Evolutionary conservation across 64 coral and sea anemone genomes (phyloP), one percentile per base, ranked within the genome.

Genomic region (Catalaphyllia jardinei): DNA sequence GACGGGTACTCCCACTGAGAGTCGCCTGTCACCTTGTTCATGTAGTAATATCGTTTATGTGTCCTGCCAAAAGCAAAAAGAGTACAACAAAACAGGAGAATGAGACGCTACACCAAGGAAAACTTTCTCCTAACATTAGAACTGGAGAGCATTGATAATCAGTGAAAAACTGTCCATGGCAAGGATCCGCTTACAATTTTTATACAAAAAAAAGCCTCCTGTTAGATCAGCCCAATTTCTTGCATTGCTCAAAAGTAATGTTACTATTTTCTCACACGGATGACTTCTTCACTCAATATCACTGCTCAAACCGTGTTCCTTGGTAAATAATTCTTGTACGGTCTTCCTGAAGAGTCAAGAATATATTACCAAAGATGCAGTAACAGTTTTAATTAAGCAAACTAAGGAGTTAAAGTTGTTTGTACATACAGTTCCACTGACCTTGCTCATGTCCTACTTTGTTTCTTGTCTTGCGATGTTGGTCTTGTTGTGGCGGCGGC

Each of bases 21-120:
- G 20, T 91, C 72, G n/a, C 82, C 72, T 14, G 89, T 91, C 19
- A 84, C 80, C 7, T 52, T 16, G 15, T 91, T 91, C 29, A 80
- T 91, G 39, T 91, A 91, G 73, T 76, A 91, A 35, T 91, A 91
- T 20, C 74, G 89, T 39, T 91, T 91, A 80, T 91, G 81, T 55
- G 71, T 86, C 42, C 89, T 91, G 62, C 11, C 31, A 51, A 49
- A 85, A 35, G 33, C 17, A 69, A 71, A 71, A 31, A 71, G 42
- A 85, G 11, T 27, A 64, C 10, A 61, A 24, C 0, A 71, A 74
- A 91, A 91, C 10, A 24, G 33, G 51, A 76, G 73, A 91, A 91
- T 91, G 57, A 91, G 72, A 86, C 28, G 29, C 30, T 9, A 19
- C 8, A 11, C 72, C 30, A 13, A 1, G 16, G 62, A 0, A 63